A percentile compares a stretch with the other conserved stretches of the same genome.
Evolutionary conservation across 2,888 invertebrate genomes (phyloP).

Genomic region (Rutpela maculata): DNA sequence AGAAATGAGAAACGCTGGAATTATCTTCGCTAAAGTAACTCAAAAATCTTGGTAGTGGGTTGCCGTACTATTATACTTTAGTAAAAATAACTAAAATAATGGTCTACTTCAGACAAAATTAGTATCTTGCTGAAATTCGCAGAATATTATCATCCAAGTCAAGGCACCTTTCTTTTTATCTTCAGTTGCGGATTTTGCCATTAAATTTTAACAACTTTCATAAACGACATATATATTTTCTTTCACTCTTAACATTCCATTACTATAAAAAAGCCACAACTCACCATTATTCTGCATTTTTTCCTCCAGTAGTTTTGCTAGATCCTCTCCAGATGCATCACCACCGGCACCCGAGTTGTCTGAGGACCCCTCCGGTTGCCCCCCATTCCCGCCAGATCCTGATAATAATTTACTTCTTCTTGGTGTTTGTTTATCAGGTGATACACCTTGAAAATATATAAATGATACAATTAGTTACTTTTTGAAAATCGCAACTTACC

Average conservation of each 20-base stretch:
- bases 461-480: neutral
- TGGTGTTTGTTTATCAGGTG: constrained; percentile 88
- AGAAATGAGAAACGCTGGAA: too few relatives aligned
- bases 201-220: too few relatives aligned
- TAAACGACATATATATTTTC: too few relatives aligned
- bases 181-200: too few relatives aligned
- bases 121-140: too few relatives aligned
- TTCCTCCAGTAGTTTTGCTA: constrained; percentile 73
- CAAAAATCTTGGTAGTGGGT: too few relatives aligned
- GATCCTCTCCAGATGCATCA: constrained; percentile 64
- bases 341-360: constrained; percentile 67
- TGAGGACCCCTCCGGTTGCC: constrained; percentile 63
- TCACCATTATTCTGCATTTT: constrained; percentile 72
- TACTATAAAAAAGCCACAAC: constrained; percentile 10
- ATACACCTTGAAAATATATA: constrained; percentile 74
- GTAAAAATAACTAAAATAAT: too few relatives aligned
- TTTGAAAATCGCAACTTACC: constrained; percentile 76
- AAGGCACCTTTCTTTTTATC: too few relatives aligned
- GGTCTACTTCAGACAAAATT: too few relatives aligned
- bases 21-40: too few relatives aligned
- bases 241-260: neutral
- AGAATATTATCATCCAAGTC: too few relatives aligned
- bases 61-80: too few relatives aligned
- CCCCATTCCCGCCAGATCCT: constrained; percentile 70
- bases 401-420: constrained; percentile 76